Percentiles rank a stretch among this genome's conserved stretches.
Evolutionary conservation across 2,888 invertebrate species (phyloP).

Genomic region (Xanthorhoe spadicearia): DNA sequence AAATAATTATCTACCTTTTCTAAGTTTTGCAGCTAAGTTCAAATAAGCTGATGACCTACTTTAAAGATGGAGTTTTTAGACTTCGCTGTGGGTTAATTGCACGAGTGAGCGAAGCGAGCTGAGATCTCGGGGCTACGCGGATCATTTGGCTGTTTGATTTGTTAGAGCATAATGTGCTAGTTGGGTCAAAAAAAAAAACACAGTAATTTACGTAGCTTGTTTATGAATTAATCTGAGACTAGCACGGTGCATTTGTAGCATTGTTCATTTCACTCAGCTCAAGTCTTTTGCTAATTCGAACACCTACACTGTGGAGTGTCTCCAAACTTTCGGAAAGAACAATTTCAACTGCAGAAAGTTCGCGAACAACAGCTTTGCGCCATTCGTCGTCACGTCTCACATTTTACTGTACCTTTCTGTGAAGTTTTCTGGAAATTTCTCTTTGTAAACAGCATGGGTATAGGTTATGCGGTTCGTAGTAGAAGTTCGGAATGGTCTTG

Average conservation of each 20-base stretch:
- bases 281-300: constrained; percentile 20
- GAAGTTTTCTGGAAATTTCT: constrained; percentile 53
- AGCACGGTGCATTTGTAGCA: neutral
- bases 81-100: too few relatives aligned
- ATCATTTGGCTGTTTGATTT: too few relatives aligned
- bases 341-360: constrained; percentile 55
- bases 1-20: too few relatives aligned
- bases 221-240: neutral
- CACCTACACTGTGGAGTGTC: constrained; percentile 7
- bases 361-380: constrained; percentile 35
- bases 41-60: too few relatives aligned
- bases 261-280: constrained; percentile 6
- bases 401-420: constrained; percentile 57
- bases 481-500: constrained; percentile 17
- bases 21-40: too few relatives aligned
- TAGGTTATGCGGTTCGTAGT: constrained; percentile 25
- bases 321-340: constrained; percentile 48
- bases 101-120: too few relatives aligned
- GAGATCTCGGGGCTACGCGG: too few relatives aligned
- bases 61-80: too few relatives aligned
- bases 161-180: too few relatives aligned
- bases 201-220: too few relatives aligned
- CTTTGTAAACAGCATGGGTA: constrained; percentile 47
- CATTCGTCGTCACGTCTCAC: constrained; percentile 52
- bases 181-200: too few relatives aligned